Conservation (phyloP, 2,113 vertebrate species). For the Cephalopterus ornatus region DNA sequence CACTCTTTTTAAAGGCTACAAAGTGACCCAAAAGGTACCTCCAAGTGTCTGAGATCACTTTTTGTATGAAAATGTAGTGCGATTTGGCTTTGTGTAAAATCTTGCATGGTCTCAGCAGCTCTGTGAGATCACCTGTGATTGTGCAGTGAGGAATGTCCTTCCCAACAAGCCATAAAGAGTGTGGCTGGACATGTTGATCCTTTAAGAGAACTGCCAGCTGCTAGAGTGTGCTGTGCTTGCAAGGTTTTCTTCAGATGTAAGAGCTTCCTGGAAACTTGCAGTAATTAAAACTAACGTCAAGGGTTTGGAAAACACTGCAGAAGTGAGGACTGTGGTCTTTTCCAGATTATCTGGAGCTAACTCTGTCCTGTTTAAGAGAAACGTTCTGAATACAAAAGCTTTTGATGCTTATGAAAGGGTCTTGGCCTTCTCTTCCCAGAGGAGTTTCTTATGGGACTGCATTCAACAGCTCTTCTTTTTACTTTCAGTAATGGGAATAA, state of each 20-base stretch:
- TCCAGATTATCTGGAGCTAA: not conserved
- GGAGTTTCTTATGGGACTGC: not conserved
- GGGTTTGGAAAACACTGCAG: not conserved
- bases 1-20: not conserved
- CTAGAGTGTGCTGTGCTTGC: not conserved
- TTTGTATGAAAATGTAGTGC: not conserved
- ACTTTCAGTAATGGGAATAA: not conserved
- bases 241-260: not conserved
- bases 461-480: not conserved
- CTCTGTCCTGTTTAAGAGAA: not conserved
- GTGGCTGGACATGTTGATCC: not conserved
- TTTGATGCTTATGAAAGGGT: not conserved
- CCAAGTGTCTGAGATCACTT: not conserved
- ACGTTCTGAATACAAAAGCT: not conserved
- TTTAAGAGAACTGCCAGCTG: not conserved
- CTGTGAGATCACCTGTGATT: not conserved
- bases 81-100: not conserved
- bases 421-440: not conserved
- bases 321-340: not conserved
- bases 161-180: fast-evolving
- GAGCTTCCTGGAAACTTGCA: not conserved
- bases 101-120: not conserved
- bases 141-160: not conserved
- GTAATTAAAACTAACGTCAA: not conserved
- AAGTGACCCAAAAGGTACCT: not conserved